A percentile compares a stretch with the other conserved stretches of the same genome.
These are phyloP conservation scores for Cephus nigrinus DNA, from an alignment of 2,888 invertebrate species.

Conservation along the genomic window DNA sequence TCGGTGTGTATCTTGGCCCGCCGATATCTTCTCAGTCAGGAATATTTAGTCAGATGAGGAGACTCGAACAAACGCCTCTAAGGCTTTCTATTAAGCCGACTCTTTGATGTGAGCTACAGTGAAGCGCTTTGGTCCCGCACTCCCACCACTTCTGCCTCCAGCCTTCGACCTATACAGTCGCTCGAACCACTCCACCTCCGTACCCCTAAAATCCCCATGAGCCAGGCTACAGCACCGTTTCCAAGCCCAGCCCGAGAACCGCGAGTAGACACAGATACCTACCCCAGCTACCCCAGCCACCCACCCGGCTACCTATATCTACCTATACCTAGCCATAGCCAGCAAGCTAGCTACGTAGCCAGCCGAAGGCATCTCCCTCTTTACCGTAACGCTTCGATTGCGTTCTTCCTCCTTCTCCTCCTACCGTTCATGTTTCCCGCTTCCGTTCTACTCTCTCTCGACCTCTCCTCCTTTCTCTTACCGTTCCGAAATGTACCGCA, in stretches of 20 bases:
- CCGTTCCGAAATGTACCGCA: neutral
- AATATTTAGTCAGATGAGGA: conserved; percentile 67
- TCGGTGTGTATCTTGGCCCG: conserved; percentile 61
- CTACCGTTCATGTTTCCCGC: neutral
- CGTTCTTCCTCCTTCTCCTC: too few relatives aligned
- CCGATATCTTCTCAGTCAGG: conserved; percentile 58
- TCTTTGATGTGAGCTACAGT: conserved; percentile 65
- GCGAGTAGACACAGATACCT: conserved; percentile 33
- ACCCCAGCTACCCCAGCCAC: conserved; percentile 22
- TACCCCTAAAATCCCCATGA: conserved; percentile 23
- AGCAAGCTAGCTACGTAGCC: neutral
- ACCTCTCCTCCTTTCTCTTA: neutral
- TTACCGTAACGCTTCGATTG: neutral
- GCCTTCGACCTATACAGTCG: conserved; percentile 17
- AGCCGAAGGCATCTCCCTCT: conserved; percentile 11
- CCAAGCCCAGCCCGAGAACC: conserved; percentile 12
- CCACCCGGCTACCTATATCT: conserved; percentile 1
- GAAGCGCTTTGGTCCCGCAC: conserved; percentile 55
- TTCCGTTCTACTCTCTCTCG: neutral
- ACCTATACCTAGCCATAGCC: neutral
- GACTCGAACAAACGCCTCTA: conserved; percentile 71
- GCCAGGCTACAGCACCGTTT: conserved; percentile 7
- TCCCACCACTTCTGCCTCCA: conserved; percentile 12
- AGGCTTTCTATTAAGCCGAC: conserved; percentile 72
- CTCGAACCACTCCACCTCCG: conserved; percentile 17